A percentile compares a stretch with the other conserved stretches of the same genome.
phyloP scores from a whole-genome alignment of 1,140 invertebrate species.

The Conus betulinus region DNA sequence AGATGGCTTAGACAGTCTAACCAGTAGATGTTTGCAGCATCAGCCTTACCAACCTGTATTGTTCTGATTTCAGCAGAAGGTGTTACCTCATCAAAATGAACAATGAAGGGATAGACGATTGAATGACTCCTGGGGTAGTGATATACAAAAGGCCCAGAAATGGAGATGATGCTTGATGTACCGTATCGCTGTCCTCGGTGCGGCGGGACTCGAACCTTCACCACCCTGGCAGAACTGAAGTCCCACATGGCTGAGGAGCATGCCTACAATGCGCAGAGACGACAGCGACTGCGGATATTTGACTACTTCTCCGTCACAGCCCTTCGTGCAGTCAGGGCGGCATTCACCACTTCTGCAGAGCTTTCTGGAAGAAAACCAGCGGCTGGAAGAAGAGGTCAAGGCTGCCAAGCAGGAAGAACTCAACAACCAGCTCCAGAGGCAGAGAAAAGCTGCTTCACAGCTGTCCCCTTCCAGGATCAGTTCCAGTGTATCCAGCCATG shows the following conservation, averaged over 20 bases:
- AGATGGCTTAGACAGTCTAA: too few species aligned
- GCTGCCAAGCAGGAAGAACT: slow-evolving; percentile 59
- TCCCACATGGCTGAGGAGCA: slow-evolving; percentile 65
- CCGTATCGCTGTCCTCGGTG: slow-evolving; percentile 69
- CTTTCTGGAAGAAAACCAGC: slow-evolving; percentile 56
- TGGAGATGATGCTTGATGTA: slow-evolving; percentile 39
- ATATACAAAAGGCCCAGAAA: not conserved
- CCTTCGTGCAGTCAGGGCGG: not conserved
- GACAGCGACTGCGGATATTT: slow-evolving; percentile 32
- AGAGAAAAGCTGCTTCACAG: not conserved
- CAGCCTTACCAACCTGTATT: not conserved
- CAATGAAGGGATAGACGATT: not conserved
- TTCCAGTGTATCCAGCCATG: not conserved
- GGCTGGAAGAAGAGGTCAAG: slow-evolving; percentile 58
- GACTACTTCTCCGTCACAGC: not conserved
- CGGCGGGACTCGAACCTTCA: slow-evolving; percentile 58
- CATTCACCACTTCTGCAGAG: slow-evolving; percentile 55
- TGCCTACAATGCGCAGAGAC: slow-evolving; percentile 44
- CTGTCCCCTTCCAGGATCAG: not conserved
- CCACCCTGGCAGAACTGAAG: slow-evolving; percentile 57
- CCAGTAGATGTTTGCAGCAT: not conserved
- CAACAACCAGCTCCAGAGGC: slow-evolving; percentile 49
- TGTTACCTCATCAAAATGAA: not conserved
- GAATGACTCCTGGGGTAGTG: not conserved
- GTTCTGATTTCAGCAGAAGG: not conserved